These are phyloP conservation scores for Tigriopus californicus DNA, from an alignment of 2,888 invertebrate species.

Conservation along the genomic window DNA sequence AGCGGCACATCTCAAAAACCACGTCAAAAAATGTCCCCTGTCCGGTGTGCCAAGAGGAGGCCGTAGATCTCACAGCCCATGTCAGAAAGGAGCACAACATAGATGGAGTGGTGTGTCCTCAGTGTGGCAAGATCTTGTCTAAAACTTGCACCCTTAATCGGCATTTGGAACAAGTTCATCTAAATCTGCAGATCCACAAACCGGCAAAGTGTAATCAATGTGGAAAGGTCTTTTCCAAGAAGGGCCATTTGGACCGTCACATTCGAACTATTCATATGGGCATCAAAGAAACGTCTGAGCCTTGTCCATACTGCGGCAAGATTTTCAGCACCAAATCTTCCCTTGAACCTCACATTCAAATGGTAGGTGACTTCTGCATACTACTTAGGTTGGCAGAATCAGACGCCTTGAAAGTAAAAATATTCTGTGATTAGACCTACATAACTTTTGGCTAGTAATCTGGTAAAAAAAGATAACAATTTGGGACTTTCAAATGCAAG, in stretches of 20 bases:
- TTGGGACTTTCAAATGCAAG: too few species aligned
- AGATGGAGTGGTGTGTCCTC: constrained; percentile 10
- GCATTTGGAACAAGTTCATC: constrained; percentile 14
- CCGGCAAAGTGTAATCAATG: constrained; percentile 11
- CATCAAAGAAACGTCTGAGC: constrained; percentile 12
- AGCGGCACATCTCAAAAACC: not conserved
- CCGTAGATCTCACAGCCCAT: not conserved
- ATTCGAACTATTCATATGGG: constrained; percentile 13
- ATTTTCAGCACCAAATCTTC: constrained; percentile 10
- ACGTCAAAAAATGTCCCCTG: not conserved
- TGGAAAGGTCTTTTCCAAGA: constrained; percentile 11
- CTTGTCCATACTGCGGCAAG: constrained; percentile 14
- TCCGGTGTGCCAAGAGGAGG: not conserved
- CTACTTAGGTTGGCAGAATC: too few species aligned
- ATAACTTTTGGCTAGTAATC: too few species aligned
- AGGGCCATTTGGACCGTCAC: constrained; percentile 14
- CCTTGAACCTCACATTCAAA: constrained; percentile 12
- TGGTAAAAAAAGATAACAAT: too few species aligned
- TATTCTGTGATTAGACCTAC: too few species aligned
- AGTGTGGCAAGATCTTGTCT: constrained; percentile 2
- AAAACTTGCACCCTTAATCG: constrained; percentile 14
- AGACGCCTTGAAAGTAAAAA: too few species aligned
- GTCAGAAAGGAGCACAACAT: not conserved
- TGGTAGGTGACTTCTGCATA: not conserved
- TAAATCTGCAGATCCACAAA: constrained; percentile 12